These are phyloP conservation scores for Noctilio leporinus DNA, from an alignment of 2,113 vertebrate genomes.

Conservation along the genomic window DNA sequence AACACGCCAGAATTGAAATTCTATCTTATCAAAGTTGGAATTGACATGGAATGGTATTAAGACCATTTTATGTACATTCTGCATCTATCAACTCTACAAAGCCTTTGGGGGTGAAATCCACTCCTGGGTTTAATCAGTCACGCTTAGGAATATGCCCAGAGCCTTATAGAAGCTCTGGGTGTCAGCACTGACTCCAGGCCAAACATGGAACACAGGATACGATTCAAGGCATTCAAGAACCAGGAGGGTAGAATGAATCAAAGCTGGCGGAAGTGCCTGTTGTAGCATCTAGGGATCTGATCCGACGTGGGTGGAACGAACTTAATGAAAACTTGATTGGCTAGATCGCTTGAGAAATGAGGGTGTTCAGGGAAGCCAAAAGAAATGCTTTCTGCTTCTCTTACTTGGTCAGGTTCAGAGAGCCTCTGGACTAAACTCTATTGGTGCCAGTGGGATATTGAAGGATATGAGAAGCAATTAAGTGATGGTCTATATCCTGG, in stretches of 20 bases:
- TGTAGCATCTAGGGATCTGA: not conserved
- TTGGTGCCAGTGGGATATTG: not conserved
- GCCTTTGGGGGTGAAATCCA: not conserved
- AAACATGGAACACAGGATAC: too few species aligned
- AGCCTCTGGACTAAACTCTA: not conserved
- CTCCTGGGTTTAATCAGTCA: not conserved
- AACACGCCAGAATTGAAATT: slow-evolving; percentile 9
- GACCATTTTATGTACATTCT: not conserved
- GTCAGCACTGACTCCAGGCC: not conserved
- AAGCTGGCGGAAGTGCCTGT: not conserved
- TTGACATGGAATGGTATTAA: not conserved
- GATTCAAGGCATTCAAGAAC: not conserved
- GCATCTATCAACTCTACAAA: not conserved
- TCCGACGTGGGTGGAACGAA: not conserved
- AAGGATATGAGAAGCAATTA: not conserved
- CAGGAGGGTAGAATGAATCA: not conserved
- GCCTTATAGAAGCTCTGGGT: not conserved
- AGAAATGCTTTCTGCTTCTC: not conserved
- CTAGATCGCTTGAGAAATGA: not conserved
- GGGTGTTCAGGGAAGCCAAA: not conserved
- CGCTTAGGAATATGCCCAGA: not conserved
- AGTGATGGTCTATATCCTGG: not conserved
- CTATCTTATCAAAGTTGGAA: slow-evolving; percentile 42
- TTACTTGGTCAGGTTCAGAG: not conserved
- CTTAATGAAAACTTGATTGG: not conserved